Percentiles rank a stretch among this genome's conserved stretches.
Evolutionary conservation across 2,113 vertebrate genomes (phyloP).

Genomic region (Platysternon megacephalum): DNA sequence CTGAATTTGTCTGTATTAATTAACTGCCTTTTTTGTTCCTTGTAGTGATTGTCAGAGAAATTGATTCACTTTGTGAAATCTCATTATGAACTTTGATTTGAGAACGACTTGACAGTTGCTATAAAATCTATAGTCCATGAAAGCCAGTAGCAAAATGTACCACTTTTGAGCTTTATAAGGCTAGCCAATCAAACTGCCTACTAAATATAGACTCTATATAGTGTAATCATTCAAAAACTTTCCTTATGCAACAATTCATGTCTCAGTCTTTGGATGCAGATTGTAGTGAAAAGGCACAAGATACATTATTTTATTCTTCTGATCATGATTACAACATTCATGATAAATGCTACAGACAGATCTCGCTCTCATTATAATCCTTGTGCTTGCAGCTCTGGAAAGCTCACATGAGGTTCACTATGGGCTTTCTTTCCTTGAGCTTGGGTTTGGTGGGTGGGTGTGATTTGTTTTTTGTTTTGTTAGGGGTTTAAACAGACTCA

Average conservation of each 20-base stretch:
- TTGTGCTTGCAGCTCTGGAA: not conserved
- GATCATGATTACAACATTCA: not conserved
- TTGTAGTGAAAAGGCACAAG: not conserved
- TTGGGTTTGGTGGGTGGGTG: not conserved
- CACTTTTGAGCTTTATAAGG: constrained; percentile 11
- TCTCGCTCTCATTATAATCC: not conserved
- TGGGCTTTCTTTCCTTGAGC: not conserved
- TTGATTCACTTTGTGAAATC: not conserved
- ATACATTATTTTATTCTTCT: not conserved
- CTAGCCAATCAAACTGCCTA: constrained; percentile 1
- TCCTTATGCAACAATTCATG: not conserved
- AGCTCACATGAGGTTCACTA: not conserved
- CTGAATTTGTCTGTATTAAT: not conserved
- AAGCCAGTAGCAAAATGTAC: not conserved
- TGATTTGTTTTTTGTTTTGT: not conserved
- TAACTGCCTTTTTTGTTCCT: not conserved
- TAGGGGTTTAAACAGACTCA: not conserved
- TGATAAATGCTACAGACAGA: not conserved
- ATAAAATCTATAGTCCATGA: not conserved
- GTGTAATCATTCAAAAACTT: not conserved
- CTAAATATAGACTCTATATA: not conserved
- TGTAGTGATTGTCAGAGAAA: not conserved
- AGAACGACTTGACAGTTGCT: constrained; percentile 21
- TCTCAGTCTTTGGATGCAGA: not conserved
- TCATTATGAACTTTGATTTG: not conserved